phyloP scores from a whole-genome alignment of 2,113 vertebrate species.

The Calcarius ornatus region DNA sequence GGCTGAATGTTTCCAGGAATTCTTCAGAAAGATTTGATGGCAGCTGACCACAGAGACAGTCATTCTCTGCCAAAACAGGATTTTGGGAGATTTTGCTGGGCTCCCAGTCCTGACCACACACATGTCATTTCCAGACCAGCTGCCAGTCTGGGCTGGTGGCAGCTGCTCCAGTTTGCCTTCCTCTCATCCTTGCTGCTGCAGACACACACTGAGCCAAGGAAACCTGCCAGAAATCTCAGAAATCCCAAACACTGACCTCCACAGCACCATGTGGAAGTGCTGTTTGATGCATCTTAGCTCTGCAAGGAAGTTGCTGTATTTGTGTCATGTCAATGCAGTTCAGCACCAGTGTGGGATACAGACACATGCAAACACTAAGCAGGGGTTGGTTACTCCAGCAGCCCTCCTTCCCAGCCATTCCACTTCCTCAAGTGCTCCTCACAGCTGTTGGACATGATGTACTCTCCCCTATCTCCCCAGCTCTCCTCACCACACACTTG shows the following conservation, averaged over 20 bases:
- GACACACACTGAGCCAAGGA: background rate
- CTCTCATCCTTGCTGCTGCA: background rate
- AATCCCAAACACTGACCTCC: background rate
- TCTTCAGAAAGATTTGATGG: background rate
- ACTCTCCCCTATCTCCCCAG: background rate
- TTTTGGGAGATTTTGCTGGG: background rate
- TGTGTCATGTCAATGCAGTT: rapidly evolving
- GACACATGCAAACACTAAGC: rapidly evolving
- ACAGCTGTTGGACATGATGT: background rate
- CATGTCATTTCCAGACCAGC: background rate
- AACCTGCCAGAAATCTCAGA: background rate
- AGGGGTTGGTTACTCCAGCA: background rate
- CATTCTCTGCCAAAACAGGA: background rate
- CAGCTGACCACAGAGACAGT: background rate
- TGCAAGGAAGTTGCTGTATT: background rate
- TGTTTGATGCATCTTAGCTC: background rate
- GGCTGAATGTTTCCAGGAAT: background rate
- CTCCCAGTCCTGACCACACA: rapidly evolving
- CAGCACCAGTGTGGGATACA: background rate
- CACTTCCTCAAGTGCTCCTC: background rate
- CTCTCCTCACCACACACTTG: background rate
- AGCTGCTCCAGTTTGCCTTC: background rate
- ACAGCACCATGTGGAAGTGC: rapidly evolving
- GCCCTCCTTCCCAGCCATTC: background rate
- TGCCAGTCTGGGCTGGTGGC: background rate